Conservation (phyloP, 2,113 vertebrate genomes). For the Origma solitaria region DNA sequence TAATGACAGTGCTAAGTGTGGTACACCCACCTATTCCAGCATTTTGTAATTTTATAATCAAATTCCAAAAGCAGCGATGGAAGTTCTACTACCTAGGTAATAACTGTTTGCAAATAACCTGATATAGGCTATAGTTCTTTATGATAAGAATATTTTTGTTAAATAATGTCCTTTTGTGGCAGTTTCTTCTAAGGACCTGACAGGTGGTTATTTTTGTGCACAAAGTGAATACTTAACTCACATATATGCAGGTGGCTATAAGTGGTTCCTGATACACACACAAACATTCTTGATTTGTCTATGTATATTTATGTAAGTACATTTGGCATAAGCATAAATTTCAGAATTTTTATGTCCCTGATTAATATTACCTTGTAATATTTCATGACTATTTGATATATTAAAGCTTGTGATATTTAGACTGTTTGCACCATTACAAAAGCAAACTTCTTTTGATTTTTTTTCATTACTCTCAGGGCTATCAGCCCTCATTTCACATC, state of each 20-base stretch:
- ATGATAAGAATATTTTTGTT: background rate
- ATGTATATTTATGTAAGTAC: background rate
- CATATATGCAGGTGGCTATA: background rate
- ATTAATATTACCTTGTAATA: background rate
- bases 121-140: background rate
- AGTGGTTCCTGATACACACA: background rate
- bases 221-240: background rate
- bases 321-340: background rate
- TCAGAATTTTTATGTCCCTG: background rate
- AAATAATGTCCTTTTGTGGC: background rate
- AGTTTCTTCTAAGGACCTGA: background rate
- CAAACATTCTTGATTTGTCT: background rate
- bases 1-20: background rate
- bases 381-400: background rate
- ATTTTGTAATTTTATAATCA: background rate
- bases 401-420: background rate
- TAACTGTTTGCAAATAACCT: background rate
- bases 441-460: background rate
- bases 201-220: background rate
- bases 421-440: background rate
- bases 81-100: background rate
- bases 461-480: background rate
- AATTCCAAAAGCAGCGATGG: background rate
- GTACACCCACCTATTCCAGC: background rate
- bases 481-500: constrained; percentile 4